These are phyloP conservation scores for Calephelis nemesis DNA, from an alignment of 1,140 invertebrate species.

Conservation along the genomic window DNA sequence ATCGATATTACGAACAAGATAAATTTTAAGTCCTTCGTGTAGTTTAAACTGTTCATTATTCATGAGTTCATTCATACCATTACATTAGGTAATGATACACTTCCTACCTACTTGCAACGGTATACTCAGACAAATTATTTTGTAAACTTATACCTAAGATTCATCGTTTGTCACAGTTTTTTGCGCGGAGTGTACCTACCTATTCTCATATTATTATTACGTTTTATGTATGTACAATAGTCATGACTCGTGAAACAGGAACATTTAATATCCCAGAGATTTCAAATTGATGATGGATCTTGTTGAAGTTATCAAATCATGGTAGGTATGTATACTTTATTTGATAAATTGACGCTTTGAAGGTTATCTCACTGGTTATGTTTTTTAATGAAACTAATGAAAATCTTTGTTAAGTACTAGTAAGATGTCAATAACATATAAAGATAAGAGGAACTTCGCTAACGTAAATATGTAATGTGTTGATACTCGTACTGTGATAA, in stretches of 20 bases:
- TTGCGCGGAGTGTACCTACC: too few species aligned
- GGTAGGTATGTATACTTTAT: neutral
- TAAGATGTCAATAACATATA: slow-evolving; percentile 55
- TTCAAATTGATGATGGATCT: neutral
- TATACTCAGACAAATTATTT: too few species aligned
- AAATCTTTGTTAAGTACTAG: slow-evolving; percentile 8
- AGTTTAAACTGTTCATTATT: too few species aligned
- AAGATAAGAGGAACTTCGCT: slow-evolving; percentile 23
- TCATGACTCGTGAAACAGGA: neutral
- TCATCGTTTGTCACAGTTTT: too few species aligned
- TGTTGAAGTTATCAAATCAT: neutral
- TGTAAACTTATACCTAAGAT: too few species aligned
- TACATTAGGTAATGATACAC: too few species aligned
- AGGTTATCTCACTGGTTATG: neutral
- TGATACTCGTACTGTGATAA: slow-evolving; percentile 25
- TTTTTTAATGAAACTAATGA: neutral
- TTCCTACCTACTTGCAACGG: too few species aligned
- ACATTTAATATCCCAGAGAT: too few species aligned
- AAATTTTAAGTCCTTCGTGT: too few species aligned
- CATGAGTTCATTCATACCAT: too few species aligned
- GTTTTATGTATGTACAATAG: neutral
- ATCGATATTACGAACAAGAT: too few species aligned
- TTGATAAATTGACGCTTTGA: neutral
- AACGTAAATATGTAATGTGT: slow-evolving; percentile 25
- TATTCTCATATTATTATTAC: neutral